These are phyloP conservation scores for Apomyelois bistriatella DNA, from an alignment of 2,888 invertebrate genomes.

Conservation along the genomic window DNA sequence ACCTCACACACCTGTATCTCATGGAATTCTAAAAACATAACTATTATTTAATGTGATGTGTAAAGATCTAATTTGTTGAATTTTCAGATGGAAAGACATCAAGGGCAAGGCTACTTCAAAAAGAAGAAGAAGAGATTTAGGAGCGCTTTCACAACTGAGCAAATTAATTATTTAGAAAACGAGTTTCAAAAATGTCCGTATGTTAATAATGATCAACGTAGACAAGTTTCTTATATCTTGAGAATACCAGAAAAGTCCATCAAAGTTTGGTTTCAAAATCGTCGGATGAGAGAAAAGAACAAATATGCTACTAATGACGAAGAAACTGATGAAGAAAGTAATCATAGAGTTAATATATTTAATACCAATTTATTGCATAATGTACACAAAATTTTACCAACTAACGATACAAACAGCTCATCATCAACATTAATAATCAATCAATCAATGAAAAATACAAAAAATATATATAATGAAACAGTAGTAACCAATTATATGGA, in stretches of 20 bases:
- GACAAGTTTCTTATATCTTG: constrained; percentile 82
- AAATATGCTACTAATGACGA: constrained; percentile 33
- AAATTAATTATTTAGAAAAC: constrained; percentile 85
- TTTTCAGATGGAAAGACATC: constrained; percentile 29
- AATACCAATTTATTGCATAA: constrained; percentile 40
- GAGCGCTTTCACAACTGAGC: constrained; percentile 88
- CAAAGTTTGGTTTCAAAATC: constrained; percentile 93
- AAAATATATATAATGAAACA: neutral
- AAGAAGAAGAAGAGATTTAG: constrained; percentile 48
- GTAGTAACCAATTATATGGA: too few species aligned
- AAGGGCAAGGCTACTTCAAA: neutral
- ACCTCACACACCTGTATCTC: too few species aligned
- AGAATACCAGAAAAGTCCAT: constrained; percentile 86
- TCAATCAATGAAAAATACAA: neutral
- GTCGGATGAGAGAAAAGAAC: constrained; percentile 87
- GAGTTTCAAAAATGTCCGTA: constrained; percentile 85
- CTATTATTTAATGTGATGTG: too few species aligned
- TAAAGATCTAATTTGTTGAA: constrained; percentile 7
- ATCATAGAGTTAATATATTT: constrained; percentile 25
- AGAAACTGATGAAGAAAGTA: constrained; percentile 27
- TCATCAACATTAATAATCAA: neutral
- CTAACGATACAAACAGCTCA: constrained; percentile 30
- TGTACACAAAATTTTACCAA: constrained; percentile 28
- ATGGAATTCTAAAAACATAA: too few species aligned
- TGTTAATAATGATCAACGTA: constrained; percentile 82